A percentile compares a stretch with the other conserved stretches of the same genome.
Conservation (phyloP, 2,113 vertebrate species). For the Halcyon malimbica region DNA sequence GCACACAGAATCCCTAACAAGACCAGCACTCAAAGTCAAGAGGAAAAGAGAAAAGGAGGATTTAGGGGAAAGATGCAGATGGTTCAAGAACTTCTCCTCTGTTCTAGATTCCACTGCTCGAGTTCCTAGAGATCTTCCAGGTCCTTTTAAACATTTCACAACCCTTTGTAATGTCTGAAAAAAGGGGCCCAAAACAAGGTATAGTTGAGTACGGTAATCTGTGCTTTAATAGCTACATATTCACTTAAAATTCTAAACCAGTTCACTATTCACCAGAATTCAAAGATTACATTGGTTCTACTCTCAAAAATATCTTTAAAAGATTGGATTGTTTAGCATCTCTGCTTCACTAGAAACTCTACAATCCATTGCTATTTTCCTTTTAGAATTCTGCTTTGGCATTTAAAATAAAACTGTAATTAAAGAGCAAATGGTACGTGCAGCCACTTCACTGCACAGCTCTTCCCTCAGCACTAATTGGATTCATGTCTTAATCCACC, state of each 20-base stretch:
- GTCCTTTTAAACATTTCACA: background rate
- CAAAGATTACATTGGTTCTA: background rate
- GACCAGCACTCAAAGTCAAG: background rate
- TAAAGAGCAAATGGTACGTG: background rate
- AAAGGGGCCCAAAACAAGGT: background rate
- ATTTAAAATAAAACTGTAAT: background rate
- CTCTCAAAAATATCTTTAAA: background rate
- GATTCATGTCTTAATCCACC: conserved; percentile 27
- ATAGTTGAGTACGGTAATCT: background rate
- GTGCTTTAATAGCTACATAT: background rate
- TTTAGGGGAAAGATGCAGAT: background rate
- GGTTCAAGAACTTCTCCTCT: background rate
- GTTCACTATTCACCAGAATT: background rate
- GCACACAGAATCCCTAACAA: background rate
- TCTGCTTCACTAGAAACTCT: background rate
- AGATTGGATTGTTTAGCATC: background rate
- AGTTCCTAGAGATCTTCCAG: background rate
- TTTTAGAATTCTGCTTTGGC: background rate
- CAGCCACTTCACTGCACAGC: background rate
- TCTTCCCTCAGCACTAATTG: conserved; percentile 11
- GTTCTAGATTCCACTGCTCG: background rate
- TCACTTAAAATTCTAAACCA: background rate
- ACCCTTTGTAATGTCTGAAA: background rate
- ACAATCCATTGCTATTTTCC: background rate
- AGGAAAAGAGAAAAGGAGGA: background rate